Evolutionary conservation across 53 echinoderm and acorn worm species (phyloP).

Genomic region (Hippasteria phrygiana): DNA sequence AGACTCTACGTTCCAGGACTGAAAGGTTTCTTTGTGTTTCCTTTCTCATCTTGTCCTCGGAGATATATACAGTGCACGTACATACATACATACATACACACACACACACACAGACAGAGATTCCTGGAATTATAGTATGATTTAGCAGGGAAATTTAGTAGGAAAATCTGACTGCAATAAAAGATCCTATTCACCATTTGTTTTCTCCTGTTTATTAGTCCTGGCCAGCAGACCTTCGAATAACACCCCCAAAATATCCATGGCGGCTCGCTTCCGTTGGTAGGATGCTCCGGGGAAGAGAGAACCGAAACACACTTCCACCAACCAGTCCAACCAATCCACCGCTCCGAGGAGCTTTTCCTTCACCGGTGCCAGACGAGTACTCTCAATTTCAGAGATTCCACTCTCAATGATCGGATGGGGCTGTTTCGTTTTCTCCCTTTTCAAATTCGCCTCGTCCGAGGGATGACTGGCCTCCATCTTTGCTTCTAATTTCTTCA

Average conservation of each 20-base stretch:
- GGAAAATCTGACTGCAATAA: too few relatives aligned
- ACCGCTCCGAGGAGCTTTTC: conserved; percentile 47
- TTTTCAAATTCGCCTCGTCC: background rate
- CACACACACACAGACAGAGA: too few relatives aligned
- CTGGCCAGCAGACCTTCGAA: conserved; percentile 67
- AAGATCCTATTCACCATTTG: too few relatives aligned
- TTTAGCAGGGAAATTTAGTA: too few relatives aligned
- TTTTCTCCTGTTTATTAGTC: conserved; percentile 26
- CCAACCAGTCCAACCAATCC: conserved; percentile 72
- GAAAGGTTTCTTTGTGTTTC: too few relatives aligned
- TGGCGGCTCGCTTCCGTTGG: conserved; percentile 83
- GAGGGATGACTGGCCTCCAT: background rate
- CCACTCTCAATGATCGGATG: background rate
- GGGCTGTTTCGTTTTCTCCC: background rate
- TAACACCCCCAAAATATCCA: conserved; percentile 75
- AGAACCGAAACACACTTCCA: conserved; percentile 64
- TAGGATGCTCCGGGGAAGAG: conserved; percentile 96
- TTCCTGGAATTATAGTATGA: too few relatives aligned
- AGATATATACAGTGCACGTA: too few relatives aligned
- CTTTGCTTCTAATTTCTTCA: conserved; percentile 43
- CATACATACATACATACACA: too few relatives aligned
- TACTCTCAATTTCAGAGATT: background rate
- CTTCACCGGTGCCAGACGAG: background rate
- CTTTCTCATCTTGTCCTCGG: too few relatives aligned
- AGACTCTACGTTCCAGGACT: too few relatives aligned